A percentile compares a stretch with the other conserved stretches of the same genome.
Evolutionary conservation across 2,888 invertebrate genomes (phyloP).

Genomic region (Dendrolimus houi): DNA sequence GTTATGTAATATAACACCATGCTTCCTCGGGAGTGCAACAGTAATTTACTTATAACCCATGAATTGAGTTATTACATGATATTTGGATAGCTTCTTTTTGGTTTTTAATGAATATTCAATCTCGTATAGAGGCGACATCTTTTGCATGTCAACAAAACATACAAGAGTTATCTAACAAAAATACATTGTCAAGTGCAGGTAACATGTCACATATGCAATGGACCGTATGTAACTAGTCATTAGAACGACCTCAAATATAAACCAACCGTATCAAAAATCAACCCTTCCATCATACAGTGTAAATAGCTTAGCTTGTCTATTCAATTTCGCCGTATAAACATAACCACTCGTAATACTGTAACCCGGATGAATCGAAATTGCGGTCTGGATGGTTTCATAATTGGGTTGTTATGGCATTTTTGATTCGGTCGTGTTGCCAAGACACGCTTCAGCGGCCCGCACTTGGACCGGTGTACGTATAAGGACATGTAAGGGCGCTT

Average conservation of each 20-base stretch:
- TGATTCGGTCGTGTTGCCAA: slow-evolving; percentile 6
- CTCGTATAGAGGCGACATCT: no score
- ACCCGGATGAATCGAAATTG: slow-evolving; percentile 16
- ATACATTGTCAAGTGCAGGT: slow-evolving; percentile 36
- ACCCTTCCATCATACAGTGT: neutral
- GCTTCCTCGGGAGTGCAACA: no score
- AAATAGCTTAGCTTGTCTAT: neutral
- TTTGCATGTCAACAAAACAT: no score
- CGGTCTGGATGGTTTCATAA: neutral
- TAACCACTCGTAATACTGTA: slow-evolving; percentile 10
- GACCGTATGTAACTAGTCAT: slow-evolving; percentile 38
- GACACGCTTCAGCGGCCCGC: slow-evolving; percentile 19
- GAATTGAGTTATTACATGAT: no score
- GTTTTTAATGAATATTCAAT: no score
- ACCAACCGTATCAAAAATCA: slow-evolving; percentile 8
- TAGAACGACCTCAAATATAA: slow-evolving; percentile 29
- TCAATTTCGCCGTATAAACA: slow-evolving; percentile 1
- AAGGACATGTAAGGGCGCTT: slow-evolving; percentile 48
- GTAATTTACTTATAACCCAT: no score
- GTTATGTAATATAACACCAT: no score
- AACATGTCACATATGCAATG: slow-evolving; percentile 46
- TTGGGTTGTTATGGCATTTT: neutral
- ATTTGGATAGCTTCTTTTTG: no score
- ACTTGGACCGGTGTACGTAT: slow-evolving; percentile 24
- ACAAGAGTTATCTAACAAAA: slow-evolving; percentile 4